phyloP scores from a whole-genome alignment of 2,797 vertebrate species.

The Lepus oiostolus region DNA sequence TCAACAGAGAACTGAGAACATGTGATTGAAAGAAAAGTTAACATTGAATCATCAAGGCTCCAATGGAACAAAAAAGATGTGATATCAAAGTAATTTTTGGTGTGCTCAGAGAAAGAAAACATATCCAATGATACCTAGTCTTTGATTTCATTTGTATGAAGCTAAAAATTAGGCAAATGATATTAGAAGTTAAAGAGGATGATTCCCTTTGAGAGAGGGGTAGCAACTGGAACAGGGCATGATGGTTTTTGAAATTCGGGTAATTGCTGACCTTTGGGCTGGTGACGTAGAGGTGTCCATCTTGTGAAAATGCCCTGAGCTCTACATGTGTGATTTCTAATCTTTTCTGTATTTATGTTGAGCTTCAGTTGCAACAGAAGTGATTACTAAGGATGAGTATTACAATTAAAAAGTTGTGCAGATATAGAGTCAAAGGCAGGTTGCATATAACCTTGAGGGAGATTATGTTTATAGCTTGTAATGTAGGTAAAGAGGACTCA shows the following conservation, averaged over 20 bases:
- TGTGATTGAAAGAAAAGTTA: not conserved
- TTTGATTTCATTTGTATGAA: not conserved
- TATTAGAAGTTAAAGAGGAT: not conserved
- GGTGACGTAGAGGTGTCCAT: not conserved
- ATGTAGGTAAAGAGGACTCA: not conserved
- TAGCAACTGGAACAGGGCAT: not conserved
- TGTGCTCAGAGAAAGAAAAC: not conserved
- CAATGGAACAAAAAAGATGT: not conserved
- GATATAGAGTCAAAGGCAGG: not conserved
- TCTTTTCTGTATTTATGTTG: not conserved
- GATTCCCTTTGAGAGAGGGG: not conserved
- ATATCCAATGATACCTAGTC: not conserved
- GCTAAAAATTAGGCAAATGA: not conserved
- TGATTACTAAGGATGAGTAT: not conserved
- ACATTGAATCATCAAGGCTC: not conserved
- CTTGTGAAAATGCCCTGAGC: not conserved
- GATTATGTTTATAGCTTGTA: not conserved
- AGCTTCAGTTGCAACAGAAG: not conserved
- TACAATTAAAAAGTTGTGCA: not conserved
- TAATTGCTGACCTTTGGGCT: not conserved
- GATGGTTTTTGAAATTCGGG: not conserved
- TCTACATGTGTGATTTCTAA: not conserved
- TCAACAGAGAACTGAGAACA: not conserved
- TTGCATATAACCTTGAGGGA: not conserved
- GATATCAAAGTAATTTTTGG: not conserved